A percentile compares a stretch with the other conserved stretches of the same genome.
Evolutionary conservation across 2,888 invertebrate species (phyloP).

Genomic region (Pollenia griseotomentosa): DNA sequence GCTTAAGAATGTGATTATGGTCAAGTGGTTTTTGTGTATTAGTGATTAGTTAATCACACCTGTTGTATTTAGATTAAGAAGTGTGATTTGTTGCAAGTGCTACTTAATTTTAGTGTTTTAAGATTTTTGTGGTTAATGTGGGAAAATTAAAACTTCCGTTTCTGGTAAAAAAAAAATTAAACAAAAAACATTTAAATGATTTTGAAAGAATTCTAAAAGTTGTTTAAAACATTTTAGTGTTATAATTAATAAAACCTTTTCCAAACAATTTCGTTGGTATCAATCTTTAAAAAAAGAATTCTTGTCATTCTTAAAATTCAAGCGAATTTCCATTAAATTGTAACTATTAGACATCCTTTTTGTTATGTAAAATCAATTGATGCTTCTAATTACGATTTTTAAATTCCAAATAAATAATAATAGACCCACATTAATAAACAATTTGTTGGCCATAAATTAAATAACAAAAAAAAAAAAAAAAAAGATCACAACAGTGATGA

Average conservation of each 20-base stretch:
- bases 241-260: no score
- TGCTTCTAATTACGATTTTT: not conserved
- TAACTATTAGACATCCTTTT: constrained; percentile 1
- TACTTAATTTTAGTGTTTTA: constrained; percentile 1
- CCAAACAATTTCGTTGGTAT: no score
- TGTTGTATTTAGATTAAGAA: constrained; percentile 45
- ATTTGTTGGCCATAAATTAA: constrained; percentile 41
- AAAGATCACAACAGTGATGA: constrained; percentile 34
- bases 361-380: not conserved
- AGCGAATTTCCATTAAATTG: not conserved
- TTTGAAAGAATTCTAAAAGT: no score
- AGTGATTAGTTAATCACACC: constrained; percentile 23
- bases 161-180: not conserved
- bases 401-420: constrained; percentile 44
- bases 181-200: not conserved
- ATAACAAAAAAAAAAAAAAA: constrained; percentile 1
- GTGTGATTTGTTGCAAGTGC: constrained; percentile 13
- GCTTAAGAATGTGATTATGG: constrained; percentile 28
- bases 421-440: constrained; percentile 58
- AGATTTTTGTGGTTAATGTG: not conserved
- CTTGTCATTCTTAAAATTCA: not conserved
- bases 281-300: constrained; percentile 17
- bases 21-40: constrained; percentile 40
- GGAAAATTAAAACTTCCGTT: constrained; percentile 5
- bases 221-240: no score